Conservation (phyloP, 1,140 invertebrate genomes). For the Drosophila biarmipes region DNA sequence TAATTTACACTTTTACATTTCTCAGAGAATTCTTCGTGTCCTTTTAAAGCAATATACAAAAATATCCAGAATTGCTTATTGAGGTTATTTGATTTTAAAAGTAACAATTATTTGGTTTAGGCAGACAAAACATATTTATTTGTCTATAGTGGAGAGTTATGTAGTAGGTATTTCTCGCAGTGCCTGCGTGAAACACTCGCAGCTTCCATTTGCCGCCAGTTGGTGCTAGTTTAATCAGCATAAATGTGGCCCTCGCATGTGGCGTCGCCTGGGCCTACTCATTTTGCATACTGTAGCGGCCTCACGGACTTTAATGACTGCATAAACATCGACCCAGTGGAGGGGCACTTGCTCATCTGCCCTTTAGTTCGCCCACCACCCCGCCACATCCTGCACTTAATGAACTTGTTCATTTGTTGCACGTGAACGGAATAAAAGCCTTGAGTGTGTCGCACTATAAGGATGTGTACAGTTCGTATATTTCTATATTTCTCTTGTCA, state of each 20-base stretch:
- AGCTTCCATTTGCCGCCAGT: conserved; percentile 23
- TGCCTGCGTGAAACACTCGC: conserved; percentile 1
- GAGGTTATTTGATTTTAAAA: too few species aligned
- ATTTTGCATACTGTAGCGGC: conserved; percentile 56
- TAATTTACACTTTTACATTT: too few species aligned
- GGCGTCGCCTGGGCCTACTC: conserved; percentile 41
- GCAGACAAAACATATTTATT: too few species aligned
- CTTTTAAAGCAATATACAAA: too few species aligned
- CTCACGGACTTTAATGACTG: conserved; percentile 56
- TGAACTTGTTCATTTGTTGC: conserved; percentile 76
- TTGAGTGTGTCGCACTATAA: conserved; percentile 36
- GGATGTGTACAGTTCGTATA: conserved; percentile 48
- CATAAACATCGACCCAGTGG: conserved; percentile 49
- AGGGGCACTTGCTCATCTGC: conserved; percentile 14
- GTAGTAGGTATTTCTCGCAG: neutral
- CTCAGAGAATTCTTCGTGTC: too few species aligned
- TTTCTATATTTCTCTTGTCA: conserved; percentile 59
- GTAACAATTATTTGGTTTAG: too few species aligned
- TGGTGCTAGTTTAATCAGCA: conserved; percentile 67
- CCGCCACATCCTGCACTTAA: conserved; percentile 50
- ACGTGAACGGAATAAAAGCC: conserved; percentile 63
- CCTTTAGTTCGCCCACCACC: neutral
- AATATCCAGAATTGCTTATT: too few species aligned
- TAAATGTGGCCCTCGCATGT: conserved; percentile 57
- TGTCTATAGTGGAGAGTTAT: too few species aligned